Conservation (phyloP, 2,888 invertebrate species). For the Therioaphis trifolii region DNA sequence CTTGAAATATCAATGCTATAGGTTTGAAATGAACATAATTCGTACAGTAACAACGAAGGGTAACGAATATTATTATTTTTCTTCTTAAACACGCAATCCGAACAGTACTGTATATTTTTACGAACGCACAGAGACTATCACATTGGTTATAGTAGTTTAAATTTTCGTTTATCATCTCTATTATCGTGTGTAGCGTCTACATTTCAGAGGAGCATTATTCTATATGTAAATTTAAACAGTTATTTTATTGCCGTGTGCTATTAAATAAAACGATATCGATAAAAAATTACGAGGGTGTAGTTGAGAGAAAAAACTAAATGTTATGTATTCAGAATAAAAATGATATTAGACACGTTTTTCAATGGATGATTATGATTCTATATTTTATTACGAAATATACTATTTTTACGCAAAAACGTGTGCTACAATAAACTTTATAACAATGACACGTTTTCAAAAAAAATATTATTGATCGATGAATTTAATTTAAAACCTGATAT, state of each 20-base stretch:
- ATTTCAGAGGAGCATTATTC: conserved; percentile 30
- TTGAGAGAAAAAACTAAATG: neutral
- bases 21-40: neutral
- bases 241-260: conserved; percentile 1
- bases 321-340: neutral
- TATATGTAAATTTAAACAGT: conserved; percentile 42
- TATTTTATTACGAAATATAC: neutral
- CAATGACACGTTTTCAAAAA: neutral
- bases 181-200: neutral
- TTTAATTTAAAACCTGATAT: neutral
- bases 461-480: neutral
- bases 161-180: conserved; percentile 32
- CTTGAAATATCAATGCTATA: neutral
- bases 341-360: neutral
- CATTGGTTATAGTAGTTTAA: neutral
- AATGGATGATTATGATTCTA: neutral
- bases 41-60: neutral
- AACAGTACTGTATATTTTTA: neutral
- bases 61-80: neutral
- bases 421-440: neutral
- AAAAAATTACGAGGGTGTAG: neutral
- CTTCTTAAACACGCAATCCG: neutral
- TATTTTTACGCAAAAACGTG: neutral
- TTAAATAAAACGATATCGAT: neutral
- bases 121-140: neutral